Percentiles rank a stretch among this genome's conserved stretches.
Evolutionary conservation across 2,797 vertebrate species (phyloP).

Genomic region (Macrochelys suwanniensis): DNA sequence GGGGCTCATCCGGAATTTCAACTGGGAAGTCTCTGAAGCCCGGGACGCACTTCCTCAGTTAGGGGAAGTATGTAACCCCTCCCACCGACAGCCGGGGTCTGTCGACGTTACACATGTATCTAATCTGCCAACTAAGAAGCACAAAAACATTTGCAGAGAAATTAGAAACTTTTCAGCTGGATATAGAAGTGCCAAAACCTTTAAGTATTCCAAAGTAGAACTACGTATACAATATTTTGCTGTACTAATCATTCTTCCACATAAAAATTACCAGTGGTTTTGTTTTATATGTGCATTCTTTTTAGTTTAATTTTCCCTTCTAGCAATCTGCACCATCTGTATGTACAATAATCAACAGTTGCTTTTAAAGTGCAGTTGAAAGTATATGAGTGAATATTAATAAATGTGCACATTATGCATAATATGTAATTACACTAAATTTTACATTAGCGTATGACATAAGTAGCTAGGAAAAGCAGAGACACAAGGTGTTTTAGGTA

Average conservation of each 20-base stretch:
- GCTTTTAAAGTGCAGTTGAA: not conserved
- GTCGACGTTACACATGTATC: no score
- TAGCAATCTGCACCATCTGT: not conserved
- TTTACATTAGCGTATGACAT: not conserved
- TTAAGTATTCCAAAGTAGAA: not conserved
- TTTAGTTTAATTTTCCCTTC: not conserved
- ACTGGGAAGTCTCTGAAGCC: no score
- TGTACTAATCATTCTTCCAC: conserved; percentile 19
- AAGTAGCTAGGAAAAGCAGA: not conserved
- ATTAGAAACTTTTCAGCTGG: not conserved
- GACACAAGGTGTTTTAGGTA: not conserved
- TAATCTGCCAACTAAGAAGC: not conserved
- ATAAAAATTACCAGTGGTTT: not conserved
- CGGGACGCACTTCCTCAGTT: no score
- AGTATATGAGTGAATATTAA: not conserved
- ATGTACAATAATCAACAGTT: not conserved
- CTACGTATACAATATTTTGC: not conserved
- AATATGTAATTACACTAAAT: not conserved
- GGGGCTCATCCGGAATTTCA: no score
- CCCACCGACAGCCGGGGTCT: no score
- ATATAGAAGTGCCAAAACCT: not conserved
- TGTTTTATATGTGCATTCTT: not conserved
- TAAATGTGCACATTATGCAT: not conserved
- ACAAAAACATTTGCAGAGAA: conserved; percentile 13
- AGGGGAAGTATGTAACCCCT: no score